phyloP scores from a whole-genome alignment of 1,140 invertebrate species.

The Branchinecta lindahli region DNA sequence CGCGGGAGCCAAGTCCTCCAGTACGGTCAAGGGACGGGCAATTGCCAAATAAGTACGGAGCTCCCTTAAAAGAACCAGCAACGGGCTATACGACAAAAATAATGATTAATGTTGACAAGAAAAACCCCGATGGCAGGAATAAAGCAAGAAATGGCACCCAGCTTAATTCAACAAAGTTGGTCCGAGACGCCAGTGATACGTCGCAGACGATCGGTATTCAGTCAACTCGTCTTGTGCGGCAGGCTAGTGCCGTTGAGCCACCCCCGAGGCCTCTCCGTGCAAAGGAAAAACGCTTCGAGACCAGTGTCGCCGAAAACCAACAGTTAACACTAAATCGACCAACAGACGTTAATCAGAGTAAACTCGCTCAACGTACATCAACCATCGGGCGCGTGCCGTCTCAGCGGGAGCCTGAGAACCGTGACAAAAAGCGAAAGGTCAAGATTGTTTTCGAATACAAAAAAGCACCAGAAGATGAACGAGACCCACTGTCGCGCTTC shows the following conservation, averaged over 20 bases:
- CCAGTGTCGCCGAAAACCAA: not conserved
- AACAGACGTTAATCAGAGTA: not conserved
- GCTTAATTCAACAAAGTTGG: not conserved
- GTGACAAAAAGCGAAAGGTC: slow-evolving; percentile 8
- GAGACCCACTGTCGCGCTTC: not conserved
- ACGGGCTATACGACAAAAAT: not conserved
- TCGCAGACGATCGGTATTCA: not conserved
- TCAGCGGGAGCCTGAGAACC: slow-evolving; percentile 1
- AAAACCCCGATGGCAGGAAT: not conserved
- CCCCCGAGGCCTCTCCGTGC: not conserved
- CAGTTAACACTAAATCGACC: not conserved
- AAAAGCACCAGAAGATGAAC: not conserved
- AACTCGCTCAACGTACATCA: not conserved
- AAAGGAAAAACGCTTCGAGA: not conserved
- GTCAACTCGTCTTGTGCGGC: not conserved
- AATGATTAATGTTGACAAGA: not conserved
- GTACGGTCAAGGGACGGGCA: no score
- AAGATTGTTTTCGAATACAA: slow-evolving; percentile 5
- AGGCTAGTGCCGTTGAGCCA: not conserved
- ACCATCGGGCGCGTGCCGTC: not conserved
- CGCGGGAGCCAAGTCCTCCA: not conserved
- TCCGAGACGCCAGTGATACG: not conserved
- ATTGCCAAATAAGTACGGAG: no score
- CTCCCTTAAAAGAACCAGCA: no score
- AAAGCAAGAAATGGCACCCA: no score